phyloP scores from a whole-genome alignment of 1,140 invertebrate genomes.

The Diuraphis noxia region DNA sequence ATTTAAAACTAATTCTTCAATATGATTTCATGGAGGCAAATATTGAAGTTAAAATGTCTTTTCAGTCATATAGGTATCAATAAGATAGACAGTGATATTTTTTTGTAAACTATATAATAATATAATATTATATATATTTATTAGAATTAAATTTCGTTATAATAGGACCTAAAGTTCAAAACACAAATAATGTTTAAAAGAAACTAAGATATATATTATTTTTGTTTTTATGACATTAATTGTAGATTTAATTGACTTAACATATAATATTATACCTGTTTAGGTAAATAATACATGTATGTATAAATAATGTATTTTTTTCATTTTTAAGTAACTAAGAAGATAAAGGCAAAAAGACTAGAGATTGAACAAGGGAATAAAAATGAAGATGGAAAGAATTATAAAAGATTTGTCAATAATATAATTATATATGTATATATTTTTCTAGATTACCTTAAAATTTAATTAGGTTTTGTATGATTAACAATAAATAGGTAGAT shows the following conservation, averaged over 20 bases:
- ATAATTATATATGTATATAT: background rate
- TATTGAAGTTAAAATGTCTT: background rate
- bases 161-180: slow-evolving; percentile 29
- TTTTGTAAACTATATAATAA: slow-evolving; percentile 26
- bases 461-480: slow-evolving; percentile 45
- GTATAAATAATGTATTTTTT: background rate
- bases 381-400: slow-evolving; percentile 20
- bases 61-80: background rate
- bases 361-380: slow-evolving; percentile 24
- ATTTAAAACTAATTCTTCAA: background rate
- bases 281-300: background rate
- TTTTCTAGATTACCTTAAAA: slow-evolving; percentile 46
- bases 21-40: background rate
- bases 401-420: background rate
- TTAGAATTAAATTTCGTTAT: slow-evolving; percentile 41
- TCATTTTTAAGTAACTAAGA: background rate
- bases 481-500: slow-evolving; percentile 51
- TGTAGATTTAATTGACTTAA: slow-evolving; percentile 45
- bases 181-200: slow-evolving; percentile 3
- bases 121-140: slow-evolving; percentile 22
- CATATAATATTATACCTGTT: slow-evolving; percentile 11
- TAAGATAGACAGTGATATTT: slow-evolving; percentile 1
- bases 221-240: slow-evolving; percentile 11
- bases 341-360: slow-evolving; percentile 22
- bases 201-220: slow-evolving; percentile 21